Evolutionary conservation across 2,888 invertebrate species (phyloP).

Genomic region (Linyphia triangularis): DNA sequence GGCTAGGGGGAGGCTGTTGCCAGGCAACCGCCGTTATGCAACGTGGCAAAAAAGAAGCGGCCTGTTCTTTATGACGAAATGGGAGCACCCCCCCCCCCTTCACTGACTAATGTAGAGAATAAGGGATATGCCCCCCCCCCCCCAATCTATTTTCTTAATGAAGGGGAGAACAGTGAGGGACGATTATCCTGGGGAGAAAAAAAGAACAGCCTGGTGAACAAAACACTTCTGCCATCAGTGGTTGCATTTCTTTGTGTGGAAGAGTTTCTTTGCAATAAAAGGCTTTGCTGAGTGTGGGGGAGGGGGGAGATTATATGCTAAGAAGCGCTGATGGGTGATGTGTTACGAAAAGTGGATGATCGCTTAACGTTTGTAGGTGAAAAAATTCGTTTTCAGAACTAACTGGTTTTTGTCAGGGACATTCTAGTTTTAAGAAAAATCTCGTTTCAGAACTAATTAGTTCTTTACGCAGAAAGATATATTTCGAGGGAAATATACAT

Average conservation of each 20-base stretch:
- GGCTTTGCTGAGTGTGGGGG: no score
- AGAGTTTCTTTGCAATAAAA: not conserved
- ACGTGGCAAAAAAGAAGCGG: conserved; percentile 73
- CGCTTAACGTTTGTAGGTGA: no score
- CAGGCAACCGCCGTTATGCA: conserved; percentile 73
- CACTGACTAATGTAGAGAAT: conserved; percentile 63
- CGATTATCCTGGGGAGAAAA: conserved; percentile 41
- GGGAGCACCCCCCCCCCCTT: conserved; percentile 51
- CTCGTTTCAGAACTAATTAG: no score
- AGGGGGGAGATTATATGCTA: no score
- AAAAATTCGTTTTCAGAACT: no score
- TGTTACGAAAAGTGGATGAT: no score
- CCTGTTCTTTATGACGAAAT: conserved; percentile 72
- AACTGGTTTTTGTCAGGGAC: no score
- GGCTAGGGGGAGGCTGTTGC: conserved; percentile 66
- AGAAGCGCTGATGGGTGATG: no score
- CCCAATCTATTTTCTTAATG: conserved; percentile 72
- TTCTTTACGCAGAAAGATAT: no score
- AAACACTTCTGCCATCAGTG: not conserved
- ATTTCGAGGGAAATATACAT: no score
- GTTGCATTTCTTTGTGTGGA: not conserved
- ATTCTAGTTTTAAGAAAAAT: no score
- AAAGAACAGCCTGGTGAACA: conserved; percentile 11
- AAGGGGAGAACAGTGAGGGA: conserved; percentile 56
- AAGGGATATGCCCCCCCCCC: conserved; percentile 47